Percentiles rank a stretch among this genome's conserved stretches.
Evolutionary conservation across 2,113 vertebrate genomes (phyloP).

Genomic region (Hippocampus comes): DNA sequence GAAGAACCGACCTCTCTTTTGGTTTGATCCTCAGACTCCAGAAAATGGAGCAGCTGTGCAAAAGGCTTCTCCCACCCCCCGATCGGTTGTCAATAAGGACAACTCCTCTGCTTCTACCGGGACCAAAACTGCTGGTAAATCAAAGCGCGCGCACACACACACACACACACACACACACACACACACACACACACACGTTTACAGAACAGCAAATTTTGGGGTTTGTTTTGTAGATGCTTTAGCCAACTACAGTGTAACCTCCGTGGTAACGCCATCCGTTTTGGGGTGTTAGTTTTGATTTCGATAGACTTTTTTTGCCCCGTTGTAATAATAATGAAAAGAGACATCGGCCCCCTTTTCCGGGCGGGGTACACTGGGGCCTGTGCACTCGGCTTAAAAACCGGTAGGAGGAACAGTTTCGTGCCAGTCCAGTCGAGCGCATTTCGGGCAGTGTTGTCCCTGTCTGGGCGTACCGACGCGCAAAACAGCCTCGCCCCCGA

Average conservation of each 20-base stretch:
- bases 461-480: no score
- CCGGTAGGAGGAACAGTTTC: no score
- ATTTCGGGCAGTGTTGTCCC: no score
- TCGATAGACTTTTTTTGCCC: no score
- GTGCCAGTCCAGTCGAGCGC: no score
- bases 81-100: conserved; percentile 66
- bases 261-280: not conserved
- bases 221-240: not conserved
- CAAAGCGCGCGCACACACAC: not conserved
- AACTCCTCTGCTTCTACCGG: conserved; percentile 46
- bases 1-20: not conserved
- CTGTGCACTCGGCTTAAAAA: no score
- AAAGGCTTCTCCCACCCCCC: conserved; percentile 57
- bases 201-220: not conserved
- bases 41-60: conserved; percentile 70
- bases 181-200: not conserved
- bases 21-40: conserved; percentile 50
- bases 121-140: conserved; percentile 50
- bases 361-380: no score
- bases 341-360: no score
- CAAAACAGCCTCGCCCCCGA: no score
- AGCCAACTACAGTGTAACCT: not conserved
- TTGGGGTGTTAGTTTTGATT: not conserved
- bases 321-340: no score
- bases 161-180: not conserved